phyloP scores from a whole-genome alignment of 1,140 invertebrate genomes.

The Cyrtorhinus lividipennis region DNA sequence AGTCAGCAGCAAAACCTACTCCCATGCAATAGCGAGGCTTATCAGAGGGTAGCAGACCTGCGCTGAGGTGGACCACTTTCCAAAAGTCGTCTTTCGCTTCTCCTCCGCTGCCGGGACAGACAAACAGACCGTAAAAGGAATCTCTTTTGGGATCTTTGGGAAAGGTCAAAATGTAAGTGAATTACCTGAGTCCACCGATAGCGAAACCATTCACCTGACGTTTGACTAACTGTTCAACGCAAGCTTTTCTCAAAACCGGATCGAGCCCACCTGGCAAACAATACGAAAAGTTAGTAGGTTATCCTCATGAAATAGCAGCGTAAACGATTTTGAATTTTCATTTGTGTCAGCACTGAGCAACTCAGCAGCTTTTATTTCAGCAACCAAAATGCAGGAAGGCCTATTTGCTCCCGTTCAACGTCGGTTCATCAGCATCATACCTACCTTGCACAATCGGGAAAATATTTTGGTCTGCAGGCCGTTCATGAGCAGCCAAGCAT shows the following conservation, averaged over 20 bases:
- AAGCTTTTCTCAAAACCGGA: conserved; percentile 59
- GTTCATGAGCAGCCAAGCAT: conserved; percentile 71
- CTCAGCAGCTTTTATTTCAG: no score
- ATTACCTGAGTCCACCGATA: conserved; percentile 88
- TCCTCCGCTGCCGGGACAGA: conserved; percentile 69
- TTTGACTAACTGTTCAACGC: conserved; percentile 64
- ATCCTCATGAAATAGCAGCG: no score
- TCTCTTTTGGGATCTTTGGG: neutral
- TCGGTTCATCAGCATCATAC: no score
- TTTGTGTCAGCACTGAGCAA: no score
- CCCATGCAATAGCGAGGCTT: conserved; percentile 97
- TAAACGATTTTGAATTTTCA: no score
- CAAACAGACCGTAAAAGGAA: neutral
- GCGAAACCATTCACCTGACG: conserved; percentile 87
- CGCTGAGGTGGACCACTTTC: conserved; percentile 83
- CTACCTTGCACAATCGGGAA: conserved; percentile 92
- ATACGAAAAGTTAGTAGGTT: no score
- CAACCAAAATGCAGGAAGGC: no score
- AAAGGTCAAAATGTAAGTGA: no score
- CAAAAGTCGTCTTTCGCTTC: conserved; percentile 95
- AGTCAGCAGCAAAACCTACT: conserved; percentile 88
- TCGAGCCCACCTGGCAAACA: conserved; percentile 51
- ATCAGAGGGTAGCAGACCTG: conserved; percentile 67
- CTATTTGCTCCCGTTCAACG: no score
- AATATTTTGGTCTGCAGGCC: conserved; percentile 71